Evolutionary conservation across 2,797 vertebrate species (phyloP).

Genomic region (Cossypha niveicapilla): DNA sequence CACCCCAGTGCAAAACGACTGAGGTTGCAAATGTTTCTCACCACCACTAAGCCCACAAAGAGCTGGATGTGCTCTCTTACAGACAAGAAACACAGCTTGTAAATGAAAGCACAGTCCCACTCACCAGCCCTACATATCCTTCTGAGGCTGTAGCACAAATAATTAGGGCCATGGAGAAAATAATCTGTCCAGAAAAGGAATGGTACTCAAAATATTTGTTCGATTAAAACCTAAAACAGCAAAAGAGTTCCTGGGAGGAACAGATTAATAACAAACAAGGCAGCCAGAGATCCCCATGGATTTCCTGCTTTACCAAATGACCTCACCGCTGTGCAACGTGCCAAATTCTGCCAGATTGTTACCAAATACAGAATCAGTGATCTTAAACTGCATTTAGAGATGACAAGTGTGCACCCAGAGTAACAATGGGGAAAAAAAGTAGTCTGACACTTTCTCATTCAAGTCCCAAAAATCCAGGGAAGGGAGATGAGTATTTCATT

Average conservation of each 20-base stretch:
- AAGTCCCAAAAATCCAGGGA: neutral
- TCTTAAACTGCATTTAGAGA: neutral
- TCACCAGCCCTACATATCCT: neutral
- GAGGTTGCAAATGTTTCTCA: neutral
- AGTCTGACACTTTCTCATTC: neutral
- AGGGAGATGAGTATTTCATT: neutral
- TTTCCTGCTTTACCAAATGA: slow-evolving; percentile 4
- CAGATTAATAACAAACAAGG: slow-evolving; percentile 14
- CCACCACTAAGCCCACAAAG: neutral
- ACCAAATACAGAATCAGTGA: slow-evolving; percentile 19
- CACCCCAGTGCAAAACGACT: neutral
- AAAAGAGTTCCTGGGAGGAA: neutral
- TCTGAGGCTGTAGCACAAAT: neutral
- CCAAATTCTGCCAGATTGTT: slow-evolving; percentile 18
- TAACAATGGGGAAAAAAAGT: neutral
- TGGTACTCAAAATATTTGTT: neutral
- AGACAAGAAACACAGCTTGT: neutral
- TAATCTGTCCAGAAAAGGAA: slow-evolving; percentile 8
- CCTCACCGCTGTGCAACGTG: neutral
- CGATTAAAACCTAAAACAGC: neutral
- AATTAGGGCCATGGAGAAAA: neutral
- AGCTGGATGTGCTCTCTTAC: neutral
- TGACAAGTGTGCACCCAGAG: neutral
- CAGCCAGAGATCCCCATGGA: neutral
- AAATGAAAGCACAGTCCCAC: neutral